Conservation (phyloP, 2,888 invertebrate species). For the Plagodis pulveraria region DNA sequence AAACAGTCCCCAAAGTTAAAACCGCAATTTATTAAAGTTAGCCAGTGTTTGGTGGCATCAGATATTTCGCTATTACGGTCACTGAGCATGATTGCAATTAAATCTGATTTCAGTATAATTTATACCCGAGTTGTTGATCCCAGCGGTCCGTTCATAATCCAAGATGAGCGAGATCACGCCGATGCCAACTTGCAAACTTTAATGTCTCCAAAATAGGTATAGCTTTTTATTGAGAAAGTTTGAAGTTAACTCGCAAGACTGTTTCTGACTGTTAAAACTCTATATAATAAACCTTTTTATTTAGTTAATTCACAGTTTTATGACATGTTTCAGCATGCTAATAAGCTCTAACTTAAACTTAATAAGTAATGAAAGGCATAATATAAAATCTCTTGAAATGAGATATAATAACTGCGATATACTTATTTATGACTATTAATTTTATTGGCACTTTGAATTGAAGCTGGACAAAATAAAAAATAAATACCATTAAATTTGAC, state of each 20-base stretch:
- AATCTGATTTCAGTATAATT: conserved; percentile 50
- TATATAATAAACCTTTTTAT: too few species aligned
- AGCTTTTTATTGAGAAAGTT: conserved; percentile 38
- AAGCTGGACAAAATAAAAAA: too few species aligned
- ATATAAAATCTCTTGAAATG: too few species aligned
- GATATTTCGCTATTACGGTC: conserved; percentile 51
- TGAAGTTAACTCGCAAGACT: neutral
- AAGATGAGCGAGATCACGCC: conserved; percentile 29
- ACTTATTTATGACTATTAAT: too few species aligned
- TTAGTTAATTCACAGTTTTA: too few species aligned
- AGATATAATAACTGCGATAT: too few species aligned
- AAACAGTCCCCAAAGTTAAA: conserved; percentile 21
- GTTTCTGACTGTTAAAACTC: too few species aligned
- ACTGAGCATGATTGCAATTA: conserved; percentile 57
- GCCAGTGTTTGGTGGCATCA: conserved; percentile 42
- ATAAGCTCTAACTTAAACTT: too few species aligned
- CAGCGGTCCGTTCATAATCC: conserved; percentile 40
- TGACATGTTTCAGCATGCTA: too few species aligned
- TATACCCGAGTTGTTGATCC: conserved; percentile 51
- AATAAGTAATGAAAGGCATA: too few species aligned
- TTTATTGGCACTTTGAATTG: too few species aligned
- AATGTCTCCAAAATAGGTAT: conserved; percentile 29
- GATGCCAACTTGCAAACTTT: conserved; percentile 33
- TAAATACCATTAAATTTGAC: too few species aligned
- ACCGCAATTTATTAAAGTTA: conserved; percentile 39